Evolutionary conservation across 2,797 vertebrate species (phyloP).

Genomic region (Astyanax mexicanus): DNA sequence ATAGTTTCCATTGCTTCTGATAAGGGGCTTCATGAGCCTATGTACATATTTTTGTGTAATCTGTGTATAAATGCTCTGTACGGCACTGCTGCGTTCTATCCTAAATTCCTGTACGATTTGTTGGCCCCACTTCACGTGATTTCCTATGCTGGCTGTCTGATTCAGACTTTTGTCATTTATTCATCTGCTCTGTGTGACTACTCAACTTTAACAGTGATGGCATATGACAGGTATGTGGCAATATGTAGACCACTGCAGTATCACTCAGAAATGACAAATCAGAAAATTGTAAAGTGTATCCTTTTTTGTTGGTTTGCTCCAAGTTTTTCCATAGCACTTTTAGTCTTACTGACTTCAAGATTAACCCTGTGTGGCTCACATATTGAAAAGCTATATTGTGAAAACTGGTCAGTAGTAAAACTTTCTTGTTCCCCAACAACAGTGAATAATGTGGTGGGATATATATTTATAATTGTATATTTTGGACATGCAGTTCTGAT

Average conservation of each 20-base stretch:
- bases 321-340: too few species aligned
- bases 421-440: constrained; percentile 57
- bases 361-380: constrained; percentile 54
- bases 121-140: constrained; percentile 40
- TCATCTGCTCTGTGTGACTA: constrained; percentile 53
- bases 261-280: constrained; percentile 56
- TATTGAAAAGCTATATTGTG: constrained; percentile 63
- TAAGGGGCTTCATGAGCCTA: constrained; percentile 51
- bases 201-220: constrained; percentile 61
- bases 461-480: constrained; percentile 36
- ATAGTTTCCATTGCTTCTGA: constrained; percentile 32
- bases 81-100: constrained; percentile 56
- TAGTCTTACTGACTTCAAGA: constrained; percentile 49
- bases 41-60: constrained; percentile 58
- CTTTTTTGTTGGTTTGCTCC: constrained; percentile 51
- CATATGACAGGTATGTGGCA: constrained; percentile 60
- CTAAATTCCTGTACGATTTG: constrained; percentile 59
- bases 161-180: constrained; percentile 57
- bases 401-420: constrained; percentile 62
- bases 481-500: constrained; percentile 54
- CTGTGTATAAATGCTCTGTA: constrained; percentile 53
- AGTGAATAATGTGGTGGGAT: constrained; percentile 53
- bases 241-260: constrained; percentile 60
- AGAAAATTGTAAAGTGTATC: constrained; percentile 41
- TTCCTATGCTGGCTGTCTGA: constrained; percentile 52